phyloP scores from a whole-genome alignment of 2,888 invertebrate genomes.

The Conomelus anceps region DNA sequence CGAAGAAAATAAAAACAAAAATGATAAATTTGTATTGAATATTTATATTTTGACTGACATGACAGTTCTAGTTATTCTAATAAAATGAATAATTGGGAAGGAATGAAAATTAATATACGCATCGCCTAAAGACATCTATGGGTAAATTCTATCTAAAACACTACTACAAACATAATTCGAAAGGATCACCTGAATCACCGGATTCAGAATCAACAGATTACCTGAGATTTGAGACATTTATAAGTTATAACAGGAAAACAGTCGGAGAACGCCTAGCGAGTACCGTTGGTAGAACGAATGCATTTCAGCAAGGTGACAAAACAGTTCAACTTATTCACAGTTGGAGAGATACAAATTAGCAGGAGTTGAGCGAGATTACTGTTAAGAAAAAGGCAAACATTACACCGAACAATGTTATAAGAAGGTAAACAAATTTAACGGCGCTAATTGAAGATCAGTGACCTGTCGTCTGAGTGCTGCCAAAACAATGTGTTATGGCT shows the following conservation, averaged over 20 bases:
- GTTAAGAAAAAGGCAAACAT: neutral
- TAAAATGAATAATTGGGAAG: neutral
- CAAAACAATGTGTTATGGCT: neutral
- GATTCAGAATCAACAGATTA: neutral
- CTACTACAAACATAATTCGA: neutral
- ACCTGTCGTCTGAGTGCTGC: neutral
- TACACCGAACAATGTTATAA: neutral
- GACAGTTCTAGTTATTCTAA: too few species aligned
- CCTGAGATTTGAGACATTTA: neutral
- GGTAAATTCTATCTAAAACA: neutral
- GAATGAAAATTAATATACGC: neutral
- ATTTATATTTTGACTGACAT: too few species aligned
- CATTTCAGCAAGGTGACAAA: neutral
- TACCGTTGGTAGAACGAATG: neutral
- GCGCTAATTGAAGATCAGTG: neutral
- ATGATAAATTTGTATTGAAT: too few species aligned
- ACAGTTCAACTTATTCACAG: neutral
- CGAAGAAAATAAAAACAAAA: too few species aligned
- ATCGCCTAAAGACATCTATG: neutral
- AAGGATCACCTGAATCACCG: neutral
- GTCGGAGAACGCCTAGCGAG: neutral
- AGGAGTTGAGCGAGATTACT: neutral
- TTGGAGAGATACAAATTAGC: neutral
- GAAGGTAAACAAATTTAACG: neutral
- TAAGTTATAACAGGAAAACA: neutral